Conservation (phyloP, 2,113 vertebrate species). For the Festucalex cinctus region DNA sequence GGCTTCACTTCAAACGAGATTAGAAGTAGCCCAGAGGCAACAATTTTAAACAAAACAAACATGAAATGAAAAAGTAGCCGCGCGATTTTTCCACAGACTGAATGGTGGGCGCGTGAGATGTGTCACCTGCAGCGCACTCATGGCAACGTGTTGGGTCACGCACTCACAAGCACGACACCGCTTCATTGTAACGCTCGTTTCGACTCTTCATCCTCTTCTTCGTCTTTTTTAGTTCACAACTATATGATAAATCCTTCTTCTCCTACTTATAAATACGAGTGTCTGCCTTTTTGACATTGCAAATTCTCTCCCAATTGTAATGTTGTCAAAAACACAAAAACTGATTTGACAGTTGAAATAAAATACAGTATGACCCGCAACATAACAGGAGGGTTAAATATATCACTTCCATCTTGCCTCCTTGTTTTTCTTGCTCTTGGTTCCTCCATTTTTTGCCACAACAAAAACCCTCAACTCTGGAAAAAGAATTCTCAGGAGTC, state of each 20-base stretch:
- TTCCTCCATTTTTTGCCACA: too few species aligned
- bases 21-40: slow-evolving; percentile 21
- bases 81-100: slow-evolving; percentile 25
- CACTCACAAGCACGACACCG: slow-evolving; percentile 45
- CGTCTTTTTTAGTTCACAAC: not conserved
- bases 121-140: slow-evolving; percentile 33
- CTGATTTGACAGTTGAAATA: too few species aligned
- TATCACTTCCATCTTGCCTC: too few species aligned
- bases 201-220: not conserved
- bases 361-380: too few species aligned
- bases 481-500: not conserved
- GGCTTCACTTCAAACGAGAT: slow-evolving; percentile 37
- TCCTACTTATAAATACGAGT: too few species aligned
- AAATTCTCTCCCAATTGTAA: too few species aligned
- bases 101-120: slow-evolving; percentile 21
- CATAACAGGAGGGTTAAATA: too few species aligned
- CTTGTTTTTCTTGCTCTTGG: too few species aligned
- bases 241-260: not conserved
- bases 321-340: too few species aligned
- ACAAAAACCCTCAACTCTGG: too few species aligned
- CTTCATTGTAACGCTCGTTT: not conserved
- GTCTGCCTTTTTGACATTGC: too few species aligned
- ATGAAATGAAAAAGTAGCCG: slow-evolving; percentile 22
- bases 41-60: slow-evolving; percentile 15
- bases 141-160: slow-evolving; percentile 31